phyloP scores from a whole-genome alignment of 2,888 invertebrate species.

The Cistogaster globosa region DNA sequence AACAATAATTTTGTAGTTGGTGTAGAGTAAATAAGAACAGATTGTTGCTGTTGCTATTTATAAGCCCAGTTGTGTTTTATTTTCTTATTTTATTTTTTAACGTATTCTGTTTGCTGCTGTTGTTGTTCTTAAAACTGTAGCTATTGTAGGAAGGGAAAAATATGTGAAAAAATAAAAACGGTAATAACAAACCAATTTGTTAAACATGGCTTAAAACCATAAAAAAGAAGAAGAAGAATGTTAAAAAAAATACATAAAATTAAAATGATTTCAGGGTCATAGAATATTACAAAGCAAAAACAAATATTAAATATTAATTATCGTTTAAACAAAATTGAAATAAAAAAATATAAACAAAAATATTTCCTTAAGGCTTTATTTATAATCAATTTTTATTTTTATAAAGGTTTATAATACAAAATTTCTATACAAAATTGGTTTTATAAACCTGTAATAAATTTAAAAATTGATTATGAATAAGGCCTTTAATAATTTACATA shows the following conservation, averaged over 20 bases:
- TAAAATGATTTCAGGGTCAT: conserved; percentile 14
- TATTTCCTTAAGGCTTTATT: too few relatives aligned
- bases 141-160: conserved; percentile 16
- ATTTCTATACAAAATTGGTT: too few relatives aligned
- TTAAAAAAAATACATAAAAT: conserved; percentile 17
- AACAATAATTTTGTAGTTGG: conserved; percentile 21
- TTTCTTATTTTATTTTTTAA: too few relatives aligned
- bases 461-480: too few relatives aligned
- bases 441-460: too few relatives aligned
- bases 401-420: too few relatives aligned
- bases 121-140: conserved; percentile 23
- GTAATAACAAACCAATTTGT: conserved; percentile 34
- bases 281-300: neutral
- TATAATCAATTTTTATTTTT: too few relatives aligned
- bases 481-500: too few relatives aligned
- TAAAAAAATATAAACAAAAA: too few relatives aligned
- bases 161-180: conserved; percentile 20
- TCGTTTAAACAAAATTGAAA: neutral
- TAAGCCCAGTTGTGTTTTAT: conserved; percentile 51
- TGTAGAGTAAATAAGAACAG: neutral
- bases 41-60: conserved; percentile 42
- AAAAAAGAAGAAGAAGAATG: neutral
- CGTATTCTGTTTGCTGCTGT: conserved; percentile 12
- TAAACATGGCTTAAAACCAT: conserved; percentile 39
- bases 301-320: conserved; percentile 12